phyloP scores from a whole-genome alignment of 1,140 invertebrate genomes.

The Pseudomyrmex sp. region DNA sequence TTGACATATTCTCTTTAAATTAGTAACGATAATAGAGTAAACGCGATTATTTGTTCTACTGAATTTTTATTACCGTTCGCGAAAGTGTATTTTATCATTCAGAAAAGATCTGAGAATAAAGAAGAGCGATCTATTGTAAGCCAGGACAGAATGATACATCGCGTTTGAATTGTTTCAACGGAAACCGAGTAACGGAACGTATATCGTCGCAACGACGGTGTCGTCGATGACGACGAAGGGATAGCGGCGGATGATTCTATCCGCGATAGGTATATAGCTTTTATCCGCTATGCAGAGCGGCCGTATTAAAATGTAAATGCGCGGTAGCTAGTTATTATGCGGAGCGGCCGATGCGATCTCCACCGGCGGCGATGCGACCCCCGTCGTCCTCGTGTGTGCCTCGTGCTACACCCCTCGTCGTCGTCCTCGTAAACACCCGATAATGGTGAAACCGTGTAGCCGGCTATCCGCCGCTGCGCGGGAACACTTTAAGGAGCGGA shows the following conservation, averaged over 20 bases:
- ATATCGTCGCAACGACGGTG: slow-evolving; percentile 7
- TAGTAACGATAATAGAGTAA: too few species aligned
- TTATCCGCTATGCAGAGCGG: slow-evolving; percentile 74
- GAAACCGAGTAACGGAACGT: slow-evolving; percentile 10
- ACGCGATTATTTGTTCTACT: too few species aligned
- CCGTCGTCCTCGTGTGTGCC: slow-evolving; percentile 67
- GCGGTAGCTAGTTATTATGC: slow-evolving; percentile 78
- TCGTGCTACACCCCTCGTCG: slow-evolving; percentile 61
- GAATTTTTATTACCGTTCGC: neutral
- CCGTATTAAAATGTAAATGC: slow-evolving; percentile 80
- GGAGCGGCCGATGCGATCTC: slow-evolving; percentile 74
- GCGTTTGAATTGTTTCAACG: slow-evolving; percentile 32
- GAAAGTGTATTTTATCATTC: neutral
- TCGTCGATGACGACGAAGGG: slow-evolving; percentile 60
- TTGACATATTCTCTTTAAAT: too few species aligned
- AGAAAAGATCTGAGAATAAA: neutral
- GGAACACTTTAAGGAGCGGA: slow-evolving; percentile 21
- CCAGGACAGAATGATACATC: neutral
- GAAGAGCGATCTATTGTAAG: neutral
- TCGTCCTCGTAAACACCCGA: slow-evolving; percentile 77
- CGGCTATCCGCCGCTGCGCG: slow-evolving; percentile 56
- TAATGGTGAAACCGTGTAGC: slow-evolving; percentile 79
- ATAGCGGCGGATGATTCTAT: slow-evolving; percentile 67
- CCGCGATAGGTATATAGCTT: slow-evolving; percentile 65
- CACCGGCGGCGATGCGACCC: slow-evolving; percentile 71